Evolutionary conservation across 2,113 vertebrate species (phyloP), one percentile per base, ranked within the genome.

Genomic region (Crotalus tigris): DNA sequence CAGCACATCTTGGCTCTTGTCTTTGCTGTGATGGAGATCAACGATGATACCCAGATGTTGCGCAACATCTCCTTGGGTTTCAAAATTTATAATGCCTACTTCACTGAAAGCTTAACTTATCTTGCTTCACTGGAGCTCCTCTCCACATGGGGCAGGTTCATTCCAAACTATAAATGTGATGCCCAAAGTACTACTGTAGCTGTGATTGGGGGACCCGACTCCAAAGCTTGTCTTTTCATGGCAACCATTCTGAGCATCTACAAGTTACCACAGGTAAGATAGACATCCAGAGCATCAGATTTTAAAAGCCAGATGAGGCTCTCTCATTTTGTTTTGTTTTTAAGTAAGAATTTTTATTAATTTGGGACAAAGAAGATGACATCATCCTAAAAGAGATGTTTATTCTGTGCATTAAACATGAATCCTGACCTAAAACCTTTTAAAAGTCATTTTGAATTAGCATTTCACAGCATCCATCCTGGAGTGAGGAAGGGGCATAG

Each of bases 111-210:
- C 33, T 81, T 81, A 81, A 81, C 69, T 81, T 81, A 81, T 19
- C 69, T 81, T 19, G n/a, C 69, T 39, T 81, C 33, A 39, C 5
- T 81, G 17, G 69, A 39, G 33, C 69, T 81, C 33, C 69, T 81
- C 33, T 81, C 69, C 2, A 81, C 69, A 5, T 39, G 33, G 69
- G 69, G 89, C 17, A 75, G 3, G 12, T 64, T 90, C 58, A 87
- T 87, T 23, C 91, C 91, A 24, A 92, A 92, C 46, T 92, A 92
- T 29, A 92, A 87, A 59, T 92, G 85, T 26, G 85, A 87, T 49
- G 5, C 2, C 11, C 13, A 33, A 29, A 61, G 21, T 19, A 61
- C n/a, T 24, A 19, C 12, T 2, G 13, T 61, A 3, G 44, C 91
- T 21, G 85, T 61, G 17, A 92, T 92, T 12, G 85, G 55, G 0